Conservation (phyloP, 2,888 invertebrate genomes). For the Anagyrus pseudococci region DNA sequence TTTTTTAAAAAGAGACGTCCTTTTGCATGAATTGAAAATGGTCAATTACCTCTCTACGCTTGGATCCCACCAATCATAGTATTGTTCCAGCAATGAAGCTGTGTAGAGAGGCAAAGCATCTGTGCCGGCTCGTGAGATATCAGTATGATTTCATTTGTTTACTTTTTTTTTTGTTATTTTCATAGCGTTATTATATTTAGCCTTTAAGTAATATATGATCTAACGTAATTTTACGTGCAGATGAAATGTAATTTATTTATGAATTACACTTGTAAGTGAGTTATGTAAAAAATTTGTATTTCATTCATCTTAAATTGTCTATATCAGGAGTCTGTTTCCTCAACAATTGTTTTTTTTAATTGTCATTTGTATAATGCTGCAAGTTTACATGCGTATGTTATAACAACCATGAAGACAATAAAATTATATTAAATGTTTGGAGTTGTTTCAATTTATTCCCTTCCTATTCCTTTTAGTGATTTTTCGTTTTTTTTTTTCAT, state of each 20-base stretch:
- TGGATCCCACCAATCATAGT: slow-evolving; percentile 30
- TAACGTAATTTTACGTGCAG: slow-evolving; percentile 35
- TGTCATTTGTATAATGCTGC: slow-evolving; percentile 50
- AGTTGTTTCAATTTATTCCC: slow-evolving; percentile 6
- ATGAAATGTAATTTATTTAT: slow-evolving; percentile 45
- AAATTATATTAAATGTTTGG: slow-evolving; percentile 57
- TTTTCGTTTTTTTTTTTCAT: too few relatives aligned
- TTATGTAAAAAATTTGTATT: slow-evolving; percentile 28
- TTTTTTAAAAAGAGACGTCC: slow-evolving; percentile 29
- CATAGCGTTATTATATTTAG: slow-evolving; percentile 39
- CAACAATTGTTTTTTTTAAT: slow-evolving; percentile 43
- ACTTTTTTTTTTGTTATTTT: slow-evolving; percentile 38
- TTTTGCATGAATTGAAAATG: slow-evolving; percentile 38
- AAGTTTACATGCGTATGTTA: slow-evolving; percentile 47
- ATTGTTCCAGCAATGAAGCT: slow-evolving; percentile 19
- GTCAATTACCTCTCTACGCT: slow-evolving; percentile 39
- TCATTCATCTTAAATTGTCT: slow-evolving; percentile 37
- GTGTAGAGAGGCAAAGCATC: slow-evolving; percentile 33
- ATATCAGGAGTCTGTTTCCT: slow-evolving; percentile 30
- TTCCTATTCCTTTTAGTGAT: too few relatives aligned
- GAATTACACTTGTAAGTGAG: slow-evolving; percentile 36
- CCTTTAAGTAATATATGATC: slow-evolving; percentile 32
- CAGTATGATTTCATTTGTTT: slow-evolving; percentile 31
- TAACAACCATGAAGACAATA: slow-evolving; percentile 59
- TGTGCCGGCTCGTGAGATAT: slow-evolving; percentile 30